Evolutionary conservation across 2,113 vertebrate species (phyloP).

Genomic region (Plecturocebus donacophilus): DNA sequence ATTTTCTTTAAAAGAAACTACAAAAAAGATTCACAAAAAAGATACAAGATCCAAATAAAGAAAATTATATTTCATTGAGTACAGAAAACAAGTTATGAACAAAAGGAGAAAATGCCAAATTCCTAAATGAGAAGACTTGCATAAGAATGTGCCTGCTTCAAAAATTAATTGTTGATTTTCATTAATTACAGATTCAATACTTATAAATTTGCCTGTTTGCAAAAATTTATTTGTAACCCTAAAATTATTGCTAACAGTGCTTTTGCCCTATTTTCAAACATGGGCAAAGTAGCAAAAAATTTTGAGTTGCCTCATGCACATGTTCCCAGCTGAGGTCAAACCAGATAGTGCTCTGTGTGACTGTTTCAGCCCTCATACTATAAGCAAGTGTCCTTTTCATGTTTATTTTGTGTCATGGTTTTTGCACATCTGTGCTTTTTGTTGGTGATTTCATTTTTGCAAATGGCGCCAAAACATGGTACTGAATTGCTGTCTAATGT

Average conservation of each 20-base stretch:
- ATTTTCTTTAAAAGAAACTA: conserved; percentile 11
- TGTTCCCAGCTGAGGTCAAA: not conserved
- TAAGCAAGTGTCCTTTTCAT: not conserved
- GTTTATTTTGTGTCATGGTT: not conserved
- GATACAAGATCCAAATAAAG: not conserved
- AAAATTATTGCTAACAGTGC: not conserved
- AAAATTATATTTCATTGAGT: not conserved
- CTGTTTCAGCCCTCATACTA: not conserved
- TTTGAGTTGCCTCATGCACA: rapidly evolving
- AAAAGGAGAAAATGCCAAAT: not conserved
- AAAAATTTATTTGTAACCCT: not conserved
- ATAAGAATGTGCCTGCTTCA: not conserved
- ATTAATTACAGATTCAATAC: not conserved
- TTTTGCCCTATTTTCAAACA: not conserved
- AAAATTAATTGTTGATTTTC: not conserved
- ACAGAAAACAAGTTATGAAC: not conserved
- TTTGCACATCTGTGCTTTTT: not conserved
- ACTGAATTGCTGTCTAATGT: not conserved
- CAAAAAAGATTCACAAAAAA: not conserved
- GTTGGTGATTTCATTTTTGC: not conserved
- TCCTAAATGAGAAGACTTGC: not conserved
- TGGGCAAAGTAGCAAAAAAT: not conserved
- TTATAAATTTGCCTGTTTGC: not conserved
- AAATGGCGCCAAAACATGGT: not conserved
- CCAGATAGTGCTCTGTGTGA: rapidly evolving